Conservation (phyloP, 2,113 vertebrate species). For the Phasianus colchicus region DNA sequence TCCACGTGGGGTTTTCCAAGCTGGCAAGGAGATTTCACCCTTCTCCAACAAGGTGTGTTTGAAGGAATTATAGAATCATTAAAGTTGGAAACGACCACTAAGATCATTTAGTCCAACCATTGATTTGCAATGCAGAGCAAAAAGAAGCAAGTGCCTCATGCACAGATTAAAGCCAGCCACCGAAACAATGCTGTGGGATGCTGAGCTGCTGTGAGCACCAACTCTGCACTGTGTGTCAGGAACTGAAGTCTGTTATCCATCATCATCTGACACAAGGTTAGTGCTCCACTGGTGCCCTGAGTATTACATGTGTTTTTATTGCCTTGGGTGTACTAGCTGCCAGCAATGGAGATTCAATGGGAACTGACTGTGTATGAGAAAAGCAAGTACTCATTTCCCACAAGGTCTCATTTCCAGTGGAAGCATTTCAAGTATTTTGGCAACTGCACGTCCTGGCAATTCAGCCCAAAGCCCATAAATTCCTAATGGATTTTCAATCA, state of each 20-base stretch:
- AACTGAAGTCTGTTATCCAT: not conserved
- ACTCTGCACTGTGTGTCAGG: rapidly evolving
- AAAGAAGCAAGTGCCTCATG: not conserved
- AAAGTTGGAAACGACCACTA: no score
- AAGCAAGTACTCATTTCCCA: conserved; percentile 56
- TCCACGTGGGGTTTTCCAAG: not conserved
- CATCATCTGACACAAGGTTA: not conserved
- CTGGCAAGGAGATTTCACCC: not conserved
- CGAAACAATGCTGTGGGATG: not conserved
- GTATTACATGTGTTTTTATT: not conserved
- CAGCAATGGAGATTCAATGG: conserved; percentile 4
- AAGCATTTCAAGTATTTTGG: conserved; percentile 60
- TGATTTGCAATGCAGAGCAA: no score
- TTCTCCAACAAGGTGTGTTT: not conserved
- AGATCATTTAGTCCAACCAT: no score
- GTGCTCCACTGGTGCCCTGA: not conserved
- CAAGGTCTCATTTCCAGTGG: conserved; percentile 44
- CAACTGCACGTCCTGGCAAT: not conserved
- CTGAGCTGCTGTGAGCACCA: not conserved
- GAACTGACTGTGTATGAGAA: not conserved
- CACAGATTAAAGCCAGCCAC: not conserved
- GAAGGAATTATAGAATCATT: not conserved
- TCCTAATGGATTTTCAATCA: conserved; percentile 48
- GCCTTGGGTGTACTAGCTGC: not conserved
- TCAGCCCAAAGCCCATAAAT: conserved; percentile 21